A percentile compares a stretch with the other conserved stretches of the same genome.
Conservation (phyloP, 2,113 vertebrate species). For the Cepphus grylle region DNA sequence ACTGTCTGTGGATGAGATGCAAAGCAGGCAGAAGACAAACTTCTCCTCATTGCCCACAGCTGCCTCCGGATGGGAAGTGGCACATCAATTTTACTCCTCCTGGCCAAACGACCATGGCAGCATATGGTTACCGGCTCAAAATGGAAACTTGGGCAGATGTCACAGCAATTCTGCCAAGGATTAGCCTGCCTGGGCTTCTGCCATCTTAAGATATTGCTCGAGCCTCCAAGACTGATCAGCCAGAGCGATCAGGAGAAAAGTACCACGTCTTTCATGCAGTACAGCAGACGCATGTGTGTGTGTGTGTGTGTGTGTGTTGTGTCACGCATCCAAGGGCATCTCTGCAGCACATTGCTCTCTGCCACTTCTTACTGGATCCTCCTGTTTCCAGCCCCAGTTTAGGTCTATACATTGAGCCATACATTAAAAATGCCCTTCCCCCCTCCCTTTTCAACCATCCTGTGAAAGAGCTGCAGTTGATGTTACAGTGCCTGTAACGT, state of each 20-base stretch:
- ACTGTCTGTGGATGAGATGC: rapidly evolving
- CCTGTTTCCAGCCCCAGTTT: neutral
- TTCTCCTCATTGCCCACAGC: neutral
- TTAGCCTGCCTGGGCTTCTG: neutral
- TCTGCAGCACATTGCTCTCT: neutral
- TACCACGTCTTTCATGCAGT: neutral
- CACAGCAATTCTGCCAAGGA: neutral
- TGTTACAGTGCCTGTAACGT: neutral
- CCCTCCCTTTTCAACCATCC: neutral
- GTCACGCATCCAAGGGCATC: neutral
- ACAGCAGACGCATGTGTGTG: neutral
- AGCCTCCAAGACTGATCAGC: neutral
- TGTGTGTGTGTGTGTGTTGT: neutral
- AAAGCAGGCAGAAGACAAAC: neutral
- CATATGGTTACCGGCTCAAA: neutral
- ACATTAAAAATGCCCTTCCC: neutral
- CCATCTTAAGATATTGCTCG: neutral
- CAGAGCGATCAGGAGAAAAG: rapidly evolving
- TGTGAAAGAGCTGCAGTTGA: neutral
- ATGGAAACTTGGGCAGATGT: neutral
- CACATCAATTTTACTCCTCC: neutral
- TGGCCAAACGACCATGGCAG: neutral
- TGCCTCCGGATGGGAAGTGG: neutral
- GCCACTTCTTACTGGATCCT: neutral
- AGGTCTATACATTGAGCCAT: neutral